Percentiles rank a stretch among this genome's conserved stretches.
These are phyloP conservation scores for Rafetus swinhoei DNA, from an alignment of 2,113 vertebrate genomes.

Conservation along the genomic window DNA sequence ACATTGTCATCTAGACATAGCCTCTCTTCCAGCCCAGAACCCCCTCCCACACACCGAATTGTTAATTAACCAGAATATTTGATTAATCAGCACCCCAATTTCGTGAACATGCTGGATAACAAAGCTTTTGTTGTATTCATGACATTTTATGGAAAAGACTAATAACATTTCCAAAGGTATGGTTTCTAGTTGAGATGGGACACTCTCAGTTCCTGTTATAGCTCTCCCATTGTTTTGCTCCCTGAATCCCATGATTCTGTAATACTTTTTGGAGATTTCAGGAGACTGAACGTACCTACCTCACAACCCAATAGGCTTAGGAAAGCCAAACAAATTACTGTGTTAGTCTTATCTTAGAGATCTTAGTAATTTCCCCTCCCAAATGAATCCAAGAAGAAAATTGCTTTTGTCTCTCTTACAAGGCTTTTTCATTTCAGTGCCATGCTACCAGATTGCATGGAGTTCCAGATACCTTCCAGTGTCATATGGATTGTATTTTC, in stretches of 20 bases:
- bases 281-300: background rate
- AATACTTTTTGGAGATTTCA: background rate
- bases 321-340: background rate
- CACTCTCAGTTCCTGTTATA: background rate
- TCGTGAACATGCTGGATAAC: too few species aligned
- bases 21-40: too few species aligned
- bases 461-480: background rate
- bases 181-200: background rate
- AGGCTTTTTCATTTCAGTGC: background rate
- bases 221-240: background rate
- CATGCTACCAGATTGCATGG: background rate
- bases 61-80: too few species aligned
- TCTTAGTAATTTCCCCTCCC: background rate
- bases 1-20: too few species aligned
- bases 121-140: background rate
- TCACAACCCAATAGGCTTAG: background rate
- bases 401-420: too few species aligned
- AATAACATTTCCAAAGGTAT: background rate
- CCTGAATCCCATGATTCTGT: background rate
- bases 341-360: background rate
- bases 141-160: background rate
- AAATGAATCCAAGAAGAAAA: background rate
- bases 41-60: too few species aligned
- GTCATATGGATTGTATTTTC: background rate
- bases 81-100: too few species aligned